Base-by-base conservation (phyloP, 2,888 invertebrate species). In the Bimastos eiseni region DNA sequence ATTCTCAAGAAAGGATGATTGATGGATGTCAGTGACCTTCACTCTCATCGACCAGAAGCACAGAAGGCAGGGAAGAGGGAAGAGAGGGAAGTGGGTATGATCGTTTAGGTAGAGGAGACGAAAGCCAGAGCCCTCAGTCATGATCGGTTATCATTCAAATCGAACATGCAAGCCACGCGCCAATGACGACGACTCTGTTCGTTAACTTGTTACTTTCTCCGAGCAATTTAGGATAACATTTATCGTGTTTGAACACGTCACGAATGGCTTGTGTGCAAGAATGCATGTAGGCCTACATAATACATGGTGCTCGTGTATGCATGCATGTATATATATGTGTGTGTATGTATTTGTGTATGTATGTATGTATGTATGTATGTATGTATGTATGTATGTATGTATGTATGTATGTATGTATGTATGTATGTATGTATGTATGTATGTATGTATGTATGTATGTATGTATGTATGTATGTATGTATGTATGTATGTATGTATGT, bases 91-190 rank as follows among this genome's bases (percentile, higher is more conserved):
- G 49, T 24, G 5, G 13, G 70, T 11, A n/a, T 17, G 15, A 15
- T 6, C 6, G 8, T 41, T 41, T 41, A 41, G 41, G 41, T 2
- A 24, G 55, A 70, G 70, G 70, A n/a, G 70, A 70, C 70, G n/a
- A 70, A 70, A n/a, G n/a, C 70, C 70, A 70, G 70, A 70, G 70
- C n/a, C n/a, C n/a, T 70, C 70, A 30, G 70, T 70, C n/a, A 70
- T 70, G n/a, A 70, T 70, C 70, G 70, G 70, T n/a, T 70, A 70
- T n/a, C 70, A 70, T 17, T n/a, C 70, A n/a, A 70, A 8, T 70
- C 30, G 11, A 30, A 70, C 5, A 70, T n/a, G 4, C 4, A 70
- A 30, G 30, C 30, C 70, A 30, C 70, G 13, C n/a, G n/a, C 30
- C 13, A 70, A 8, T 6, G 17, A 55, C 17, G 70, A 70, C n/a